phyloP scores from a whole-genome alignment of 2,888 invertebrate genomes.

The Drosophila suboccidentalis region DNA sequence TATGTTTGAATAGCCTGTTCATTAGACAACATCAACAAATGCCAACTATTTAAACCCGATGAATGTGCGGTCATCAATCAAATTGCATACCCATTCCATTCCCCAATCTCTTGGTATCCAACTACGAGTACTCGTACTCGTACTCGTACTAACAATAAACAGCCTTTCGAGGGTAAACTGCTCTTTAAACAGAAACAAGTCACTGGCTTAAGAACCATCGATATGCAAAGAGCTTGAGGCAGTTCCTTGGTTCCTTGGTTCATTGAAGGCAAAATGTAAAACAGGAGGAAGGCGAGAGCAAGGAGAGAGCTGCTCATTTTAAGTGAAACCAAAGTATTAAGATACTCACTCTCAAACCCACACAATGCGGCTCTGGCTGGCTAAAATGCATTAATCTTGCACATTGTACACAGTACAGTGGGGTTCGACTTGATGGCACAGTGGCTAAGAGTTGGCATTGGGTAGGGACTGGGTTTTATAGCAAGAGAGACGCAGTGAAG shows the following conservation, averaged over 20 bases:
- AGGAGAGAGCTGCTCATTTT: conserved; percentile 52
- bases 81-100: conserved; percentile 16
- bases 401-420: conserved; percentile 30
- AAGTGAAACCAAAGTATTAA: conserved; percentile 76
- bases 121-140: too few species aligned
- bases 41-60: conserved; percentile 53
- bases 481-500: conserved; percentile 18
- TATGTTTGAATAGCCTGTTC: conserved; percentile 32
- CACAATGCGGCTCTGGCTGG: conserved; percentile 27
- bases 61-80: conserved; percentile 66
- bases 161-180: conserved; percentile 32
- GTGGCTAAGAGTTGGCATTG: background rate
- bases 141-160: background rate
- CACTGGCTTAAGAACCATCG: conserved; percentile 58
- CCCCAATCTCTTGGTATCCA: background rate
- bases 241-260: conserved; percentile 12
- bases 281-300: background rate
- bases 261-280: conserved; percentile 18
- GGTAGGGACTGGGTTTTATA: background rate
- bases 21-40: conserved; percentile 32
- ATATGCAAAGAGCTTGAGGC: conserved; percentile 59
- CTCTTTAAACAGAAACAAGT: conserved; percentile 57
- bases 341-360: conserved; percentile 50
- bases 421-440: conserved; percentile 7
- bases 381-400: conserved; percentile 75